Evolutionary conservation across 2,888 invertebrate species (phyloP), one percentile per base, ranked within the genome.

Genomic region (Folsomia candida): DNA sequence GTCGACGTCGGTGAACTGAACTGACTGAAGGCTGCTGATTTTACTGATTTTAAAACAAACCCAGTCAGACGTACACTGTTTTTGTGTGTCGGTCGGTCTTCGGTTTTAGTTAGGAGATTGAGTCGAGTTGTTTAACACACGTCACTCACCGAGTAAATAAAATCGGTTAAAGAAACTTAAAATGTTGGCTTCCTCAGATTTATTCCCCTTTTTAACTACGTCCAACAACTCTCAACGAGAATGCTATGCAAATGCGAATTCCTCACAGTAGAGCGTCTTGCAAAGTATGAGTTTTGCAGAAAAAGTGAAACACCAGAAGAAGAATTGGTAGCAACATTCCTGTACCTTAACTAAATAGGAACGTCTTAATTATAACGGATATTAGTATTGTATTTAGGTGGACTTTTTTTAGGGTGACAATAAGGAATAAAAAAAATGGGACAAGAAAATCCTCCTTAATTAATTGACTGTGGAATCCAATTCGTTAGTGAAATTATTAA

Each of bases 81-180:
- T n/a, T n/a, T n/a, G n/a, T n/a, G n/a, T 37, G 37, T 37, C 37
- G 37, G 37, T 37, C 37, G 37, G 37, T 4, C n/a, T n/a, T n/a
- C n/a, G n/a, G n/a, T n/a, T n/a, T n/a, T n/a, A n/a, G n/a, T n/a
- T n/a, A n/a, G n/a, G n/a, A 6, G 20, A 20, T 22, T 18, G 54
- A 18, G 18, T 14, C 54, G 22, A 54, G 22, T 22, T 54, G 54
- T 54, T 54, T 54, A 54, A 22, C 54, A 18, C 54, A 54, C 54
- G 54, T 54, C 54, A 54, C 54, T 54, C 54, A 54, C 4, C 54
- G 37, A 54, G 20, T 54, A 54, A 54, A 54, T 54, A 54, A 54
- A 54, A 54, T n/a, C 54, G 20, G n/a, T n/a, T n/a, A 54, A n/a
- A 54, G 20, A 6, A 18, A 54, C 6, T 9, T 37, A 37, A 37